These are phyloP conservation scores for Sapayoa aenigma DNA, from an alignment of 2,113 vertebrate species.

Conservation along the genomic window DNA sequence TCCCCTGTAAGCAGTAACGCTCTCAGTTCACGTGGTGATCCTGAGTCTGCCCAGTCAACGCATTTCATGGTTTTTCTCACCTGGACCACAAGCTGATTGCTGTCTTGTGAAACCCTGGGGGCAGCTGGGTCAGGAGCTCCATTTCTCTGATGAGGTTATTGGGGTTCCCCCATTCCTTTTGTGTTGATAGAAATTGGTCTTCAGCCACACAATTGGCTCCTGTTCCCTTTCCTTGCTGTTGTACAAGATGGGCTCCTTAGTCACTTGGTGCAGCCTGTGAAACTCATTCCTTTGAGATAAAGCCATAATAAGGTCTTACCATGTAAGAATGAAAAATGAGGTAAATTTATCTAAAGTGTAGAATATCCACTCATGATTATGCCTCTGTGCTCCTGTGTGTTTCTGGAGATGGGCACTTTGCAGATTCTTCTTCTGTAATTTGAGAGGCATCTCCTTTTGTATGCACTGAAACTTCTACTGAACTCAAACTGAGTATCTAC, in stretches of 20 bases:
- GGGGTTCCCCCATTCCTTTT: background rate
- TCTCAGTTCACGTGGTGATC: background rate
- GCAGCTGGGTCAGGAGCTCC: background rate
- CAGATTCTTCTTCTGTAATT: background rate
- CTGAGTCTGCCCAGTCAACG: background rate
- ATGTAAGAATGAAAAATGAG: background rate
- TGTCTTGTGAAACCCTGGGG: background rate
- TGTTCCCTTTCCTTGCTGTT: background rate
- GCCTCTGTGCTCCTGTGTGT: background rate
- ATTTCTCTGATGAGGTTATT: background rate
- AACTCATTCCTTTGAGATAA: background rate
- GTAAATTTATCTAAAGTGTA: background rate
- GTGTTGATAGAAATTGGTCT: background rate
- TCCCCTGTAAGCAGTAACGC: fast-evolving
- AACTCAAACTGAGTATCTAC: background rate
- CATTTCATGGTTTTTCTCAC: background rate
- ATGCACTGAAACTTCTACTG: background rate
- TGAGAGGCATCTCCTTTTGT: background rate
- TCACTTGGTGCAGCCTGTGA: background rate
- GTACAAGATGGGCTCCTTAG: background rate
- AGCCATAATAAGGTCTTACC: background rate
- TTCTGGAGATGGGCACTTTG: background rate
- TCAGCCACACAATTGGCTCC: background rate
- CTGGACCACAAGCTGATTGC: background rate
- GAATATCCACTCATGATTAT: background rate